These are phyloP conservation scores for Petrophora chlorosata DNA, from an alignment of 2,888 invertebrate species.

Conservation along the genomic window DNA sequence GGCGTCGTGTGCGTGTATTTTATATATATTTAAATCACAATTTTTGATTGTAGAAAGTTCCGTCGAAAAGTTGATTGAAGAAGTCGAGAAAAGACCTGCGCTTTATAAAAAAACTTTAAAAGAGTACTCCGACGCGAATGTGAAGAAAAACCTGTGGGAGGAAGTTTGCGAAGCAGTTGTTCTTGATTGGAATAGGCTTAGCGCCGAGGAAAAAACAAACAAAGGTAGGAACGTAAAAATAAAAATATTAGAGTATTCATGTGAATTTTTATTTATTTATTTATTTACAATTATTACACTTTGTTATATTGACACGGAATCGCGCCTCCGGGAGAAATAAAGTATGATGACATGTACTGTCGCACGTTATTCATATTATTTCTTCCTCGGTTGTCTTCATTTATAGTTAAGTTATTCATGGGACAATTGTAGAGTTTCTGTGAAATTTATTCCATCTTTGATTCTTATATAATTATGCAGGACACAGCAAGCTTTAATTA, in stretches of 20 bases:
- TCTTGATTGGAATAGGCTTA: background rate
- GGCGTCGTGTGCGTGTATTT: background rate
- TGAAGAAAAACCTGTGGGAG: conserved; percentile 25
- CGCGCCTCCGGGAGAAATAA: conserved; percentile 15
- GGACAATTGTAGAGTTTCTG: conserved; percentile 7
- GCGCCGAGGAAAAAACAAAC: conserved; percentile 3
- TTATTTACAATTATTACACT: conserved; percentile 2
- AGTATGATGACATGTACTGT: background rate
- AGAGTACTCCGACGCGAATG: conserved; percentile 28
- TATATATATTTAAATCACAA: background rate
- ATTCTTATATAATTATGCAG: conserved; percentile 11
- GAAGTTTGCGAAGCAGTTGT: conserved; percentile 8
- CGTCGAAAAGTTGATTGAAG: background rate
- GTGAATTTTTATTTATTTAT: conserved; percentile 8
- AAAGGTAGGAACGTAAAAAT: too few relatives aligned
- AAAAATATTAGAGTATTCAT: too few relatives aligned
- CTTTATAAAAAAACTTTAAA: conserved; percentile 27
- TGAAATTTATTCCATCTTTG: conserved; percentile 14
- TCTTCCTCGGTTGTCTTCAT: conserved; percentile 15
- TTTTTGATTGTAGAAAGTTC: background rate
- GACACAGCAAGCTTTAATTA: conserved; percentile 9
- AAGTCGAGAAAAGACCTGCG: conserved; percentile 10
- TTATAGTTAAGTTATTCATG: conserved; percentile 1
- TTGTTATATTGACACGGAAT: conserved; percentile 1
- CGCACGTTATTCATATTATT: conserved; percentile 13